A percentile compares a stretch with the other conserved stretches of the same genome.
Evolutionary conservation across 2,113 vertebrate species (phyloP).

Genomic region (Apistogramma diplotaenia): DNA sequence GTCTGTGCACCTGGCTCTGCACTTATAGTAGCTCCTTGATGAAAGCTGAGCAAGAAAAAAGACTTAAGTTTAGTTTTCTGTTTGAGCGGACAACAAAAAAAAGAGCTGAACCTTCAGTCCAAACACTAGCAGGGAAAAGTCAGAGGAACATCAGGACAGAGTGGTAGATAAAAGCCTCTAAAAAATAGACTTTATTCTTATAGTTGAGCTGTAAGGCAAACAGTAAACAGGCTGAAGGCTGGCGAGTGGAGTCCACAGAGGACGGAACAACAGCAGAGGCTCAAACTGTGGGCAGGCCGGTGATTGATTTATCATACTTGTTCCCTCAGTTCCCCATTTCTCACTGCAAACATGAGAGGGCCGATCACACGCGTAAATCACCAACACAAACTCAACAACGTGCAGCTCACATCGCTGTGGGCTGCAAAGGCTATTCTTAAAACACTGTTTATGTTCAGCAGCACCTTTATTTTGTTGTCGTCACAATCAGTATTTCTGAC

Average conservation of each 20-base stretch:
- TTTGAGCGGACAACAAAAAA: neutral
- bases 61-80: neutral
- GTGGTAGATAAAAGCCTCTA: neutral
- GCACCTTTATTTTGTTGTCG: neutral
- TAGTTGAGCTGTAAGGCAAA: neutral
- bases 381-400: neutral
- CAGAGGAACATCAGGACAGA: neutral
- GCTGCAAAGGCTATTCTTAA: neutral
- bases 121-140: neutral
- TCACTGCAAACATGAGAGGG: neutral
- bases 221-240: neutral
- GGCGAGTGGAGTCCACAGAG: neutral
- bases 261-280: neutral
- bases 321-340: neutral
- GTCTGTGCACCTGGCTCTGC: neutral
- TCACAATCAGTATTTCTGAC: neutral
- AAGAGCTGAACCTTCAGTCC: neutral
- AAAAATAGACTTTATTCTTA: neutral
- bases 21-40: neutral
- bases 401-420: neutral
- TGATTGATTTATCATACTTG: constrained; percentile 20
- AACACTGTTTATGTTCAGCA: neutral
- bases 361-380: constrained; percentile 4
- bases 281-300: neutral
- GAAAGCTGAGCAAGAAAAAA: neutral